Evolutionary conservation across 1,140 invertebrate genomes (phyloP).

Genomic region (Phymorhynchus buccinoides): DNA sequence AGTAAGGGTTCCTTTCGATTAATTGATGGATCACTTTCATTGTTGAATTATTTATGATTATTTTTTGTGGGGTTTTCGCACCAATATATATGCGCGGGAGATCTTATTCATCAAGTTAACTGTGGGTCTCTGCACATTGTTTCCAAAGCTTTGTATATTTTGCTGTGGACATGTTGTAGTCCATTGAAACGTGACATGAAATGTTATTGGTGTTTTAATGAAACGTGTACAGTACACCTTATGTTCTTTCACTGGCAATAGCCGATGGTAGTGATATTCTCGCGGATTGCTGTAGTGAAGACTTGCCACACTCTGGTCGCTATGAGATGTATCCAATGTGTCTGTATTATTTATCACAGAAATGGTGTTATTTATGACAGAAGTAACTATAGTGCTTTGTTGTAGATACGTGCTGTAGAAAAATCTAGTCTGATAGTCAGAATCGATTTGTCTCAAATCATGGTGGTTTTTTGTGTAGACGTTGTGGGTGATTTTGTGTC

Average conservation of each 20-base stretch:
- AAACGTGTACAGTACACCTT: background rate
- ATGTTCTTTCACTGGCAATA: background rate
- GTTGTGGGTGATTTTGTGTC: background rate
- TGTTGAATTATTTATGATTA: no score
- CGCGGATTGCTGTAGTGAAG: background rate
- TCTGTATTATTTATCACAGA: background rate
- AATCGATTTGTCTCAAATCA: background rate
- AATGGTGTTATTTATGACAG: no score
- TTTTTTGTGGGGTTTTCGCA: no score
- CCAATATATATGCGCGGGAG: no score
- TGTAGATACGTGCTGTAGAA: background rate
- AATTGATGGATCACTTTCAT: no score
- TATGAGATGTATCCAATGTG: background rate
- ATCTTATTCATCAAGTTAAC: no score
- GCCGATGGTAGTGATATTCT: no score
- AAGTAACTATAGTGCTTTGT: background rate
- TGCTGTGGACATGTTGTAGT: background rate
- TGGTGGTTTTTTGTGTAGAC: background rate
- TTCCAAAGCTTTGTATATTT: background rate
- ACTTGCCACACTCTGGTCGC: slow-evolving; percentile 6
- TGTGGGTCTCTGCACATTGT: background rate
- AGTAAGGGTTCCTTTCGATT: no score
- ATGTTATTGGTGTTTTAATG: background rate
- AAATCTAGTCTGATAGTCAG: slow-evolving; percentile 4
- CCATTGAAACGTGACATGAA: background rate